Evolutionary conservation across 2,888 invertebrate genomes (phyloP).

Genomic region (Byasa hedistus): DNA sequence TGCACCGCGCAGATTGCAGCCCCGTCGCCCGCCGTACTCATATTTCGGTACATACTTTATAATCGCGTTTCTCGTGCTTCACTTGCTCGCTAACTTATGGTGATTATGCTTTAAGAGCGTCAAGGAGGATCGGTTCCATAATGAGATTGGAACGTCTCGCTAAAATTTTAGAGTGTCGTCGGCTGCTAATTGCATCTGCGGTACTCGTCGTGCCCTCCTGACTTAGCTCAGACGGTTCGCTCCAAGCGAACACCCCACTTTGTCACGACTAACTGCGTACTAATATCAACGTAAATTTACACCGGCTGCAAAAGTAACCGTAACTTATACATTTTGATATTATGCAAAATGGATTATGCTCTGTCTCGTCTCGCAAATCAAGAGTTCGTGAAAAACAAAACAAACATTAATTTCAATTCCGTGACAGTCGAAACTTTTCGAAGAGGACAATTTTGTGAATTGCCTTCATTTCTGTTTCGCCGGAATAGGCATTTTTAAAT

Average conservation of each 20-base stretch:
- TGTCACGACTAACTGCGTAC: slow-evolving; percentile 9
- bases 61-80: slow-evolving; percentile 78
- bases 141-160: slow-evolving; percentile 78
- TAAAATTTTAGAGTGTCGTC: slow-evolving; percentile 77
- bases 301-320: neutral
- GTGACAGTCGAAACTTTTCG: slow-evolving; percentile 74
- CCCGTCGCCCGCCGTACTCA: slow-evolving; percentile 55
- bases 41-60: slow-evolving; percentile 78
- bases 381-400: slow-evolving; percentile 71
- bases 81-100: slow-evolving; percentile 78
- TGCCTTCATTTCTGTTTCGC: slow-evolving; percentile 71
- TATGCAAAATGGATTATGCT: slow-evolving; percentile 50
- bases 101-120: slow-evolving; percentile 78
- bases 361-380: slow-evolving; percentile 61
- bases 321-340: slow-evolving; percentile 33
- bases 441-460: slow-evolving; percentile 75
- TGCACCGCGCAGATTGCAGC: slow-evolving; percentile 75
- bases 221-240: slow-evolving; percentile 30
- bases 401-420: slow-evolving; percentile 77
- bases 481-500: slow-evolving; percentile 71
- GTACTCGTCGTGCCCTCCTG: slow-evolving; percentile 42
- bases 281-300: slow-evolving; percentile 2
- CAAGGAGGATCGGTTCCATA: slow-evolving; percentile 77
- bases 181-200: slow-evolving; percentile 75
- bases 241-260: slow-evolving; percentile 7